A percentile compares a stretch with the other conserved stretches of the same genome.
Evolutionary conservation across 1,140 invertebrate species (phyloP).

Genomic region (Aradophagus sp.): DNA sequence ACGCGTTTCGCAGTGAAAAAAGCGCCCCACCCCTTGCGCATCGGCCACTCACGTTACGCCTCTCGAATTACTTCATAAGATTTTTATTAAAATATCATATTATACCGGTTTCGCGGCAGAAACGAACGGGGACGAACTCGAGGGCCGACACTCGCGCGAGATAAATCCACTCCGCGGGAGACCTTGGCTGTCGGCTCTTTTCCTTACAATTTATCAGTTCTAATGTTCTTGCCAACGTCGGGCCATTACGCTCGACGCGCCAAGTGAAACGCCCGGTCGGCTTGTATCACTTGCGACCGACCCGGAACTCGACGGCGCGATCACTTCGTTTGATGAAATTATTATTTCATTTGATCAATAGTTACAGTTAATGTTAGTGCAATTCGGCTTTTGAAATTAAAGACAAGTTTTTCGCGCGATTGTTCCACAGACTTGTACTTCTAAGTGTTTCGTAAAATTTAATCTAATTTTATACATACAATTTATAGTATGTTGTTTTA

Average conservation of each 20-base stretch:
- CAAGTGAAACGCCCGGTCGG: too few relatives aligned
- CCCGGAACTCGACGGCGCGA: too few relatives aligned
- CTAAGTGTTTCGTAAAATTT: too few relatives aligned
- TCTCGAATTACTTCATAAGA: slow-evolving; percentile 52
- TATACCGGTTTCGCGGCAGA: slow-evolving; percentile 52
- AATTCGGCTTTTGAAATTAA: too few relatives aligned
- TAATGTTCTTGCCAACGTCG: slow-evolving; percentile 31
- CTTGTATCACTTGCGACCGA: too few relatives aligned
- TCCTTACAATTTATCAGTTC: slow-evolving; percentile 49
- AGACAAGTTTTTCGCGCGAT: too few relatives aligned
- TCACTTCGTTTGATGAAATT: too few relatives aligned
- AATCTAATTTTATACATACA: too few relatives aligned
- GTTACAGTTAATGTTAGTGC: too few relatives aligned
- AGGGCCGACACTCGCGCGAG: slow-evolving; percentile 36
- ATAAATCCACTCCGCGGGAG: slow-evolving; percentile 22
- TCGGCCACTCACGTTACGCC: slow-evolving; percentile 50
- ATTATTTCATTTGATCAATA: too few relatives aligned
- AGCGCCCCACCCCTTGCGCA: slow-evolving; percentile 31
- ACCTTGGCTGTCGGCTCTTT: slow-evolving; percentile 49
- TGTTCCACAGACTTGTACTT: too few relatives aligned
- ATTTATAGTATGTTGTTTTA: too few relatives aligned
- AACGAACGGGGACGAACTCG: slow-evolving; percentile 54
- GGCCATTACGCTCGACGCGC: slow-evolving; percentile 21
- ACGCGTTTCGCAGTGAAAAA: slow-evolving; percentile 38
- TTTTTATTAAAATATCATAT: slow-evolving; percentile 59